Evolutionary conservation across 2,888 invertebrate genomes (phyloP), one percentile per base, ranked within the genome.

Genomic region (Phyllotreta cruciferae): DNA sequence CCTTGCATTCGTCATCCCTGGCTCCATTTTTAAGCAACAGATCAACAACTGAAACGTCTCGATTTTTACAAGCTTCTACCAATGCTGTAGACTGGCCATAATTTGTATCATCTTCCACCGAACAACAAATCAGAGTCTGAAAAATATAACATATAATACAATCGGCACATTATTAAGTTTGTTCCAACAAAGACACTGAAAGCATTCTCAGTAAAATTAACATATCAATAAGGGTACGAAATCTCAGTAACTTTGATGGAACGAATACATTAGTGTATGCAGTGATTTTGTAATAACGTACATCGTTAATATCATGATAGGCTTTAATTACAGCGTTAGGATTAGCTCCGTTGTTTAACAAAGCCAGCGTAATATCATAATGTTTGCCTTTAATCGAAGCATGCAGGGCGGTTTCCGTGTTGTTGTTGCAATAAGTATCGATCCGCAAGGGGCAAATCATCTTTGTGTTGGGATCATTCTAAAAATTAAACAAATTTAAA

Each of bases 1-100:
- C 97, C 70, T 89, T 85, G 61, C 92, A 90, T 64, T 92, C 90
- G 63, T 94, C 92, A 83, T 98, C 98, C 13, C 90, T 83, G 0
- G 97, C 97, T 13, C 95, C 94, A 75, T 89, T 86, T 71, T 87
- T 86, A 55, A 96, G 81, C 52, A 96, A 81, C 56, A 92, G 79
- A 75, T 93, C 92, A n/a, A 91, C 89, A 74, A 92, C 86, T 34
- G 87, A 85, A 34, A 86, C 81, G 75, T 91, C 90, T 42, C 88
- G 83, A 70, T 87, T 86, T 62, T 85, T 83, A 70, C 89, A 89
- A 9, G 92, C 91, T 77, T 90, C 88, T 42, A 89, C 86, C 39
- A 93, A 79, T 0, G 88, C 83, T 67, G 86, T 85, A 70, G 85
- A 81, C 70, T 82, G 73, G 69, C 81, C 71, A 75, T 82, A 67